phyloP scores from a whole-genome alignment of 2,113 vertebrate genomes.

The Corythaeola cristata region DNA sequence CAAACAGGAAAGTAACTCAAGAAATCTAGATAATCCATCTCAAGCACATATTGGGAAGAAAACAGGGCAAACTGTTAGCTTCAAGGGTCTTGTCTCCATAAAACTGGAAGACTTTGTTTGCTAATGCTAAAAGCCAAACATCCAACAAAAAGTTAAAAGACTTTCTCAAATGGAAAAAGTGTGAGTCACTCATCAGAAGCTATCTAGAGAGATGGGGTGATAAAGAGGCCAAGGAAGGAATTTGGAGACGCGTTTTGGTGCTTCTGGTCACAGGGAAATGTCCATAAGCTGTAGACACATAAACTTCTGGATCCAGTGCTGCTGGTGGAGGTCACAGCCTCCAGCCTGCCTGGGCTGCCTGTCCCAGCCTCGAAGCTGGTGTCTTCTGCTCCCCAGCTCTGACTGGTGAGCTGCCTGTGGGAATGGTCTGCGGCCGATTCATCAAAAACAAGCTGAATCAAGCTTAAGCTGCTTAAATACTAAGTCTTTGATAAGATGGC shows the following conservation, averaged over 20 bases:
- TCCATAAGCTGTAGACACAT: neutral
- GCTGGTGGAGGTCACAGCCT: neutral
- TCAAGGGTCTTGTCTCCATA: neutral
- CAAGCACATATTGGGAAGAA: neutral
- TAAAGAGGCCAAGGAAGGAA: neutral
- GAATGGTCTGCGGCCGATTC: neutral
- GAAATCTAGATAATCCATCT: neutral
- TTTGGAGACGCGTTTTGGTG: neutral
- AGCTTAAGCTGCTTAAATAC: neutral
- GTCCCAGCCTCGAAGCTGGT: neutral
- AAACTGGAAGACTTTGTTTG: neutral
- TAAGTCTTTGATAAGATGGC: constrained; percentile 23
- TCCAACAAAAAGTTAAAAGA: neutral
- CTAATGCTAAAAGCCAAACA: neutral
- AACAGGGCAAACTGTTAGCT: neutral
- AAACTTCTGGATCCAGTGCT: neutral
- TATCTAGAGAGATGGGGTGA: neutral
- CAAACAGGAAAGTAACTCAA: neutral
- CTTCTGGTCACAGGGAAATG: neutral
- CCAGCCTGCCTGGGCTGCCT: neutral
- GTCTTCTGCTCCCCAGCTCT: neutral
- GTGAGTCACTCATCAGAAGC: neutral
- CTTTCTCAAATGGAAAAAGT: neutral
- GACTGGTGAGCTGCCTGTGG: neutral
- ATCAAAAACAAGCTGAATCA: neutral